These are phyloP conservation scores for Poeciliopsis turrubarensis DNA, from an alignment of 2,113 vertebrate species.

Conservation along the genomic window DNA sequence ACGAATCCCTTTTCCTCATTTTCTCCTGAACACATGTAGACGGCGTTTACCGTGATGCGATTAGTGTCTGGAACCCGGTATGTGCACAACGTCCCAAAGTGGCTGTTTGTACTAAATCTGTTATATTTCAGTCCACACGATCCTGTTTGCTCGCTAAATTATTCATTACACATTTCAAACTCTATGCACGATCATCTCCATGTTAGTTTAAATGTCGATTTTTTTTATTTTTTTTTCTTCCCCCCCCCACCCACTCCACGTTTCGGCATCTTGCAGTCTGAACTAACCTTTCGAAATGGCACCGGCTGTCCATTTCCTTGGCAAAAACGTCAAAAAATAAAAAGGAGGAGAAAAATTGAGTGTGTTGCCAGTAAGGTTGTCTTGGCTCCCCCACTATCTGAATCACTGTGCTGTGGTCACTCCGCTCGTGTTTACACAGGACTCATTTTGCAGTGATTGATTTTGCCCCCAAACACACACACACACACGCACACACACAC, in stretches of 20 bases:
- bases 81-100: conserved; percentile 4
- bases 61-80: conserved; percentile 20
- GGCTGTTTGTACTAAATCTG: conserved; percentile 17
- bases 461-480: conserved; percentile 29
- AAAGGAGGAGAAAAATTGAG: conserved; percentile 36
- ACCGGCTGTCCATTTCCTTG: conserved; percentile 67
- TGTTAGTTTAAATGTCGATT: conserved; percentile 17
- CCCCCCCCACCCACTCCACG: neutral
- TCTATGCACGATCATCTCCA: conserved; percentile 6
- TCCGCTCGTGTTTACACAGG: conserved; percentile 52
- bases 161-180: conserved; percentile 3
- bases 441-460: conserved; percentile 67
- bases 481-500: neutral
- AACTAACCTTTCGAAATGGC: conserved; percentile 75
- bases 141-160: neutral
- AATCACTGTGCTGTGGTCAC: conserved; percentile 58
- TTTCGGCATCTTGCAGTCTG: conserved; percentile 56
- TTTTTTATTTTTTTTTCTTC: neutral
- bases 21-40: conserved; percentile 6
- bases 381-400: conserved; percentile 46
- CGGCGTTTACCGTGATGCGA: conserved; percentile 1
- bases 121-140: no score
- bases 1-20: neutral
- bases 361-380: conserved; percentile 53
- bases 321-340: conserved; percentile 39